These are phyloP conservation scores for Copidosoma aretas DNA, from an alignment of 2,888 invertebrate species.

Conservation along the genomic window DNA sequence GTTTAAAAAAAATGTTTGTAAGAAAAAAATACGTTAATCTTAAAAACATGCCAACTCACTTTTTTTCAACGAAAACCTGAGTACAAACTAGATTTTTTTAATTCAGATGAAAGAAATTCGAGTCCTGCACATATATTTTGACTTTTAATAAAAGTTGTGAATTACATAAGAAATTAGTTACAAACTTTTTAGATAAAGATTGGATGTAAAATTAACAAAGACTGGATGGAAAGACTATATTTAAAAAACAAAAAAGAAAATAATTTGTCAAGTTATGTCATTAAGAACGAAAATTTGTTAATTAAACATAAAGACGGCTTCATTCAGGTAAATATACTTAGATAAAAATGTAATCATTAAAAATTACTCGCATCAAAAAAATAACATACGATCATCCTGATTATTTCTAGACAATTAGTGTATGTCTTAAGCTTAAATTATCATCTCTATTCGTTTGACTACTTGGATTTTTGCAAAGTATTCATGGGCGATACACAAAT, in stretches of 20 bases:
- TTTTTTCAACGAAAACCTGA: not conserved
- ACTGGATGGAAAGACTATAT: slow-evolving; percentile 33
- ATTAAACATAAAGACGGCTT: slow-evolving; percentile 17
- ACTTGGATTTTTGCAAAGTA: slow-evolving; percentile 49
- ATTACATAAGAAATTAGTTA: no score
- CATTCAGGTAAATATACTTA: slow-evolving; percentile 23
- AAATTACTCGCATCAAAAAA: not conserved
- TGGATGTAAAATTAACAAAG: slow-evolving; percentile 34
- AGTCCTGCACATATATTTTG: no score
- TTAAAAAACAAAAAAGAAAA: not conserved
- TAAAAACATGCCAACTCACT: no score
- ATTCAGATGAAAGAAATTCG: not conserved
- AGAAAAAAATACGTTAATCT: no score
- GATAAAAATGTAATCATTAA: not conserved
- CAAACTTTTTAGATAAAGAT: slow-evolving; percentile 39
- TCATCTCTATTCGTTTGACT: slow-evolving; percentile 46
- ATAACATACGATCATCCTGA: not conserved
- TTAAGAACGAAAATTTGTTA: not conserved
- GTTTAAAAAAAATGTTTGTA: no score
- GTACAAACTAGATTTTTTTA: not conserved
- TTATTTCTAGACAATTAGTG: slow-evolving; percentile 45
- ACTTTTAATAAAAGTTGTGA: no score
- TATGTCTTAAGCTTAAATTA: slow-evolving; percentile 47
- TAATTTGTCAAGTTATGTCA: not conserved
- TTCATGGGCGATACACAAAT: slow-evolving; percentile 47